These are phyloP conservation scores for Leucania comma DNA, from an alignment of 2,888 invertebrate genomes.

Conservation along the genomic window DNA sequence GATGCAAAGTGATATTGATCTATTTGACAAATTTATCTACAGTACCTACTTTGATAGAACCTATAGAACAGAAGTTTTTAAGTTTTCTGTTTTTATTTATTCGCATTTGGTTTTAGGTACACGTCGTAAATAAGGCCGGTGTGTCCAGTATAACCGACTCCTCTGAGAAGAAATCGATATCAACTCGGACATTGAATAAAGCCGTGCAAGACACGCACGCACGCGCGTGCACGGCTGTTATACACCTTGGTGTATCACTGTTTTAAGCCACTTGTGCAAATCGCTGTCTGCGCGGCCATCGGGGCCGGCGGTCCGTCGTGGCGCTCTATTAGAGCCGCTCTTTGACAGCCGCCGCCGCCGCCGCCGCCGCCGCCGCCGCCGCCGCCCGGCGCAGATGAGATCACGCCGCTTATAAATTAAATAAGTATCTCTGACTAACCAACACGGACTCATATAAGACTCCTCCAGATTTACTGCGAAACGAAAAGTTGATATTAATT, in stretches of 20 bases:
- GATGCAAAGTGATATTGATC: no score
- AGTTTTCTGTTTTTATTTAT: no score
- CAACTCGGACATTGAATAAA: neutral
- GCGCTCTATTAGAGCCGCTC: constrained; percentile 15
- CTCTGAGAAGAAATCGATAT: neutral
- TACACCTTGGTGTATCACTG: no score
- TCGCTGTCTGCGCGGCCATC: constrained; percentile 17
- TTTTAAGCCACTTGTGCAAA: neutral
- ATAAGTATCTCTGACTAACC: neutral
- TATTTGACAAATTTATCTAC: no score
- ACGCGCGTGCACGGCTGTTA: no score
- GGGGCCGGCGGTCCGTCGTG: constrained; percentile 1
- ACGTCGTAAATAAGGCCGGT: no score
- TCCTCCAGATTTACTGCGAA: neutral
- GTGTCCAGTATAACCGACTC: no score
- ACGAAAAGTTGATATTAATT: neutral
- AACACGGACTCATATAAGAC: neutral
- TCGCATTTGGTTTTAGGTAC: no score
- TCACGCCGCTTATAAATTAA: constrained; percentile 18
- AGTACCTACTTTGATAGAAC: no score
- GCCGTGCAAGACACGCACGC: neutral
- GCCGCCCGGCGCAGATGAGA: constrained; percentile 11
- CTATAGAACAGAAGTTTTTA: no score
- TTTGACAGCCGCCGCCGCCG: constrained; percentile 33
- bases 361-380: neutral